These are phyloP conservation scores for Lateolabrax maculatus DNA, from an alignment of 2,797 vertebrate species.

Conservation along the genomic window DNA sequence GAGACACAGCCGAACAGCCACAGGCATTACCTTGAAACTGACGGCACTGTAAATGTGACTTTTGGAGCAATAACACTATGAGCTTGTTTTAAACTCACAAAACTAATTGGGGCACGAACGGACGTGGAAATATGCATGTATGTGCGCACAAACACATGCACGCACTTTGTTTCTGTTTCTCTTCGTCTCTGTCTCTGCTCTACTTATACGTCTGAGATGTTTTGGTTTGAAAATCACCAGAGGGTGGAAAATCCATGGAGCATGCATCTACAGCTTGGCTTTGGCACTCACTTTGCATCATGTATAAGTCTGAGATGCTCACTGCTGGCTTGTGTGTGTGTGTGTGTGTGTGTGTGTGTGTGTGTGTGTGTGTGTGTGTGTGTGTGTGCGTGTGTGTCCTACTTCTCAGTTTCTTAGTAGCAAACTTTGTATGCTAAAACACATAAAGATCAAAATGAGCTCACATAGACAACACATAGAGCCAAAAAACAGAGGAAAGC, in stretches of 20 bases:
- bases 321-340: conserved; percentile 36
- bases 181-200: conserved; percentile 36
- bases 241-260: conserved; percentile 65
- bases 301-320: conserved; percentile 62
- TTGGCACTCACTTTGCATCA: conserved; percentile 71
- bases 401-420: conserved; percentile 44
- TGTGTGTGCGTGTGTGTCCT: conserved; percentile 53
- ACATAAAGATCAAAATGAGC: conserved; percentile 1
- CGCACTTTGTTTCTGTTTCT: conserved; percentile 2
- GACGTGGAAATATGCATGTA: conserved; percentile 9
- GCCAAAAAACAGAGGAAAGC: conserved; percentile 44
- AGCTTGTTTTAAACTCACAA: conserved; percentile 13
- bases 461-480: conserved; percentile 21
- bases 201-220: conserved; percentile 63
- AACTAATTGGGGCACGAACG: conserved; percentile 34
- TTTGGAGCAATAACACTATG: conserved; percentile 33
- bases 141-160: background rate
- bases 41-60: conserved; percentile 34
- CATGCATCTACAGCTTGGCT: conserved; percentile 51
- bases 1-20: conserved; percentile 40
- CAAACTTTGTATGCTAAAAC: conserved; percentile 24
- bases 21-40: conserved; percentile 47
- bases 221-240: conserved; percentile 68
- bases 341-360: conserved; percentile 12
- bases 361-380: conserved; percentile 8